Conservation (phyloP, 2,113 vertebrate genomes). For the Callipepla squamata region DNA sequence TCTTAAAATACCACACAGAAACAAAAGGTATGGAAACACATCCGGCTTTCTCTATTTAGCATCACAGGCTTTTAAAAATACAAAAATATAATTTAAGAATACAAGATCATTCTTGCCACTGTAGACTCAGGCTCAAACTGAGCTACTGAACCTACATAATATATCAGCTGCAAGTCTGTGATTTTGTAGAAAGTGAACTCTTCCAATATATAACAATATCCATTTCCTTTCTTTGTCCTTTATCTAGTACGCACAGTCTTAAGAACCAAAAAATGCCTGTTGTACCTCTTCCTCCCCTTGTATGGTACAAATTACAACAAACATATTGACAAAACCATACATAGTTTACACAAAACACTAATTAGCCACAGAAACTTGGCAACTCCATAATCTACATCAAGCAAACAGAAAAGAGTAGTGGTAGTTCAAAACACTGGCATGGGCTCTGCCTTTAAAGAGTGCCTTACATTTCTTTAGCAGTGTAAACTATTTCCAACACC, state of each 20-base stretch:
- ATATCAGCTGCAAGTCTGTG: background rate
- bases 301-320: constrained; percentile 9
- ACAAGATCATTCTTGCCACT: background rate
- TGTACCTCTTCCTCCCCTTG: background rate
- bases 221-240: background rate
- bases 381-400: background rate
- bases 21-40: background rate
- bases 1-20: background rate
- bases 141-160: background rate
- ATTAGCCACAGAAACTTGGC: constrained; percentile 5
- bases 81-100: background rate
- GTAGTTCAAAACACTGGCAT: background rate
- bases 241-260: background rate
- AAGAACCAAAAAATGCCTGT: background rate
- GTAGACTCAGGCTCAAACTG: background rate
- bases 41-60: background rate
- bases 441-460: background rate
- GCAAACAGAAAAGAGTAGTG: background rate
- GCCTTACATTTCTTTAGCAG: background rate
- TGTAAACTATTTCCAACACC: background rate
- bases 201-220: background rate
- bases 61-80: background rate
- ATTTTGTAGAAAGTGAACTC: background rate
- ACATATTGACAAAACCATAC: background rate
- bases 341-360: constrained; percentile 32